These are phyloP conservation scores for Synodontis membranacea DNA, from an alignment of 2,113 vertebrate genomes.

Conservation along the genomic window DNA sequence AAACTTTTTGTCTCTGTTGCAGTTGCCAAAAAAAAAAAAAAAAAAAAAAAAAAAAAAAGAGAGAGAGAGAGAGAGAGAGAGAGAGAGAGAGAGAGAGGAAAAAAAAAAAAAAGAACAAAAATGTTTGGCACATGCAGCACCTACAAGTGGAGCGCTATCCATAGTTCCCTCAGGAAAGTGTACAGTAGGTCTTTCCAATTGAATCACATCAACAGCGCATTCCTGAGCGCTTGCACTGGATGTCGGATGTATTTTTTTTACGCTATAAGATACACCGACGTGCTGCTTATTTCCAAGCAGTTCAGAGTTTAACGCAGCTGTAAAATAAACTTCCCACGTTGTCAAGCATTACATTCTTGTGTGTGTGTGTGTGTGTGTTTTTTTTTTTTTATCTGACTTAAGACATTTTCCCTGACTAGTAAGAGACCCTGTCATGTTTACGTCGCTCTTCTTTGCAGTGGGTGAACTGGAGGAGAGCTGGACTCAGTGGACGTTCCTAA, in stretches of 20 bases:
- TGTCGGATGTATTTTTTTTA: conserved; percentile 49
- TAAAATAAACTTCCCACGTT: conserved; percentile 55
- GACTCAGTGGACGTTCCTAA: conserved; percentile 49
- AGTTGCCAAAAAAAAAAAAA: not conserved
- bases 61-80: too few relatives aligned
- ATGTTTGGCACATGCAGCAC: conserved; percentile 16
- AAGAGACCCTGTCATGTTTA: conserved; percentile 45
- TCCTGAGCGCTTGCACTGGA: conserved; percentile 44
- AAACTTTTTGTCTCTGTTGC: conserved; percentile 17
- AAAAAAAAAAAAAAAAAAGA: not conserved
- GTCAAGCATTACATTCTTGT: conserved; percentile 32
- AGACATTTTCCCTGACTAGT: conserved; percentile 58
- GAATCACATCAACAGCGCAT: conserved; percentile 48
- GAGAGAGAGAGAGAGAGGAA: too few relatives aligned
- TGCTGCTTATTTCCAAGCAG: conserved; percentile 24
- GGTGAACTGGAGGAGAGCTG: conserved; percentile 40
- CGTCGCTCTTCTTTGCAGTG: conserved; percentile 50
- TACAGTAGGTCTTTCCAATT: conserved; percentile 50
- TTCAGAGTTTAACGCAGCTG: conserved; percentile 54
- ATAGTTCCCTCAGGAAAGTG: conserved; percentile 49
- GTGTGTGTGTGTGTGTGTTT: too few relatives aligned
- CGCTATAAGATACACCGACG: not conserved
- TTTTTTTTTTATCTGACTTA: conserved; percentile 54
- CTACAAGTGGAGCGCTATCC: conserved; percentile 36
- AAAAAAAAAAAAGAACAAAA: not conserved